Base-by-base conservation (phyloP, 2,888 invertebrate genomes). In the Callyntrura guangdongensis region DNA sequence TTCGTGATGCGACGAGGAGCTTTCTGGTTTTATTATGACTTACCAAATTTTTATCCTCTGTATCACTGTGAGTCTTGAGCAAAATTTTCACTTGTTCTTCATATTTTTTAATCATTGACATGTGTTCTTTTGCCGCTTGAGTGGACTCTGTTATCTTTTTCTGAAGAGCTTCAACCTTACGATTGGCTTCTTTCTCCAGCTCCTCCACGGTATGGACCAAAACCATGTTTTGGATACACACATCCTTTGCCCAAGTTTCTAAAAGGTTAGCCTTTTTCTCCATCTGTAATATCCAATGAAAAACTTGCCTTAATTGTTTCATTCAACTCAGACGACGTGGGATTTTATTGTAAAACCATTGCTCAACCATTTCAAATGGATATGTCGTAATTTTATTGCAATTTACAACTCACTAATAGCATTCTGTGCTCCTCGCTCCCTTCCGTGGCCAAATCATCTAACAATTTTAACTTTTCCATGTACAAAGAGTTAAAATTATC, bases 141-240 rank as follows among this genome's bases (percentile, higher is more conserved):
- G 96, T 95, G 14, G 95, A 95, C 89, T 95, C 95, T 67, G 95
- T 95, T 84, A 96, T 94, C 94, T 96, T 96, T 72, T 95, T 95
- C 94, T 96, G 96, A 59, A 96, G 94, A 89, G 96, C 94, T 92
- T 95, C 95, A 25, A 97, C 96, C 93, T 96, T 95, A 81, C 95
- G 95, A 22, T 96, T 96, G 77, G 97, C 96, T 94, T 97, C 97
- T 27, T 95, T 94, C 95, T 97, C 97, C 94, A 97, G 94, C 94
- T 97, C 97, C 94, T 96, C 96, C 0, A 97, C 96, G 1, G 96
- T 96, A 86, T 95, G 96, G 82, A 96, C 96, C 93, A 97, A 95
- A 95, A 97, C 95, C 69, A 96, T 95, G 95, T 97, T 97, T 95
- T 97, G 97, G 47, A 91, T 81, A 53, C 92, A 92, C 0, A 93